These are phyloP conservation scores for Caenorhabditis sp. DNA, from an alignment of 2,888 invertebrate genomes.

Conservation along the genomic window DNA sequence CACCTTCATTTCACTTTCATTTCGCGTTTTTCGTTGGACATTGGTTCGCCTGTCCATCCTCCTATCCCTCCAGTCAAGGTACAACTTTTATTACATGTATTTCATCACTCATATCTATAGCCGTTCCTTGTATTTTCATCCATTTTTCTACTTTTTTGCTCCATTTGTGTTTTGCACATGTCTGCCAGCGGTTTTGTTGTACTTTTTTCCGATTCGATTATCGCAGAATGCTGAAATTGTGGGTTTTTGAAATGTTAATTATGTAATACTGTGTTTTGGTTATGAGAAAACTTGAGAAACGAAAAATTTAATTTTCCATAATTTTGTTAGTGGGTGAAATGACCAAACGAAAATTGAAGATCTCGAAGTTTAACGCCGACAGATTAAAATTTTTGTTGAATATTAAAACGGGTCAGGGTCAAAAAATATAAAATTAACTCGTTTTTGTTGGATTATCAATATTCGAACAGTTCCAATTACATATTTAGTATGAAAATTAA, in stretches of 20 bases:
- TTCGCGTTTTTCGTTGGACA: not conserved
- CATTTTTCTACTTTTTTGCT: slow-evolving; percentile 39
- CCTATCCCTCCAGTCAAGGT: not conserved
- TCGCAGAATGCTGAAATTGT: slow-evolving; percentile 68
- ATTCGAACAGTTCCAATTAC: too few species aligned
- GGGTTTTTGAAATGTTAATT: slow-evolving; percentile 20
- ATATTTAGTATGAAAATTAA: too few species aligned
- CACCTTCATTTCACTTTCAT: not conserved
- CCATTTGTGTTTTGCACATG: slow-evolving; percentile 47
- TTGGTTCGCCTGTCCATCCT: not conserved
- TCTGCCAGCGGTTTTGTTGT: slow-evolving; percentile 44
- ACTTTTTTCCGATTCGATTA: slow-evolving; percentile 44
- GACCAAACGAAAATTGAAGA: too few species aligned
- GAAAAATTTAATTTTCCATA: too few species aligned
- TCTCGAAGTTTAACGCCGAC: too few species aligned
- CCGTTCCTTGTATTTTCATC: slow-evolving; percentile 34
- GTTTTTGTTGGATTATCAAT: too few species aligned
- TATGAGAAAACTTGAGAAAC: too few species aligned
- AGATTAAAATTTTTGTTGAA: too few species aligned
- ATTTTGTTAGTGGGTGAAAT: too few species aligned
- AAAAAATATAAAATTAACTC: too few species aligned
- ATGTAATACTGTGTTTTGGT: too few species aligned
- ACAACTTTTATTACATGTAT: not conserved
- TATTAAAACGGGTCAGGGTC: too few species aligned
- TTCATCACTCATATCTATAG: slow-evolving; percentile 21